phyloP scores from a whole-genome alignment of 2,888 invertebrate genomes.

The Cephus pulcher region DNA sequence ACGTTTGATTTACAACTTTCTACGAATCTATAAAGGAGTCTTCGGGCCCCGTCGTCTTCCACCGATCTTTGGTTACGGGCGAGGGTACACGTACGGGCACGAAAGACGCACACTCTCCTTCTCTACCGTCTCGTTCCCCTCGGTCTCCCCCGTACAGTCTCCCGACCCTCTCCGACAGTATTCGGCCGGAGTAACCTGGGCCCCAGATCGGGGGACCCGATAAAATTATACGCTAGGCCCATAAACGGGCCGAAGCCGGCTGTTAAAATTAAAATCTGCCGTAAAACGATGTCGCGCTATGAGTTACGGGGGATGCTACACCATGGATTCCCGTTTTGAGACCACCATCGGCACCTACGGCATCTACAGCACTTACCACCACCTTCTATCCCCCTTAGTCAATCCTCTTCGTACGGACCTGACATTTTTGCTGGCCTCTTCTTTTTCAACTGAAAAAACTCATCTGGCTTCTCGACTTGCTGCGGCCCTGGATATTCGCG shows the following conservation, averaged over 20 bases:
- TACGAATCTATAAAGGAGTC: conserved; percentile 64
- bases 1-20: conserved; percentile 66
- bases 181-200: conserved; percentile 48
- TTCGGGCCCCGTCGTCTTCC: conserved; percentile 30
- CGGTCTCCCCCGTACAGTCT: background rate
- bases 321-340: conserved; percentile 3
- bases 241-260: conserved; percentile 55
- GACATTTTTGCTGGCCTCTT: background rate
- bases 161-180: conserved; percentile 40
- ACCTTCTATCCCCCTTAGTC: background rate
- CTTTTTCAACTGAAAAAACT: background rate
- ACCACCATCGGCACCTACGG: conserved; percentile 5
- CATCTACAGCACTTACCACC: background rate
- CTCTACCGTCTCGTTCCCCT: background rate
- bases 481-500: background rate
- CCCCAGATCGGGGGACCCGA: conserved; percentile 59
- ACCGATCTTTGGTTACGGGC: background rate
- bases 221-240: conserved; percentile 62
- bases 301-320: conserved; percentile 40
- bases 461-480: background rate
- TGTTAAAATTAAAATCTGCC: conserved; percentile 63
- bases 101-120: background rate
- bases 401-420: background rate
- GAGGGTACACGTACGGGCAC: background rate
- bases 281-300: conserved; percentile 50